phyloP scores from a whole-genome alignment of 2,888 invertebrate species.

The Lamellibrachia columna region DNA sequence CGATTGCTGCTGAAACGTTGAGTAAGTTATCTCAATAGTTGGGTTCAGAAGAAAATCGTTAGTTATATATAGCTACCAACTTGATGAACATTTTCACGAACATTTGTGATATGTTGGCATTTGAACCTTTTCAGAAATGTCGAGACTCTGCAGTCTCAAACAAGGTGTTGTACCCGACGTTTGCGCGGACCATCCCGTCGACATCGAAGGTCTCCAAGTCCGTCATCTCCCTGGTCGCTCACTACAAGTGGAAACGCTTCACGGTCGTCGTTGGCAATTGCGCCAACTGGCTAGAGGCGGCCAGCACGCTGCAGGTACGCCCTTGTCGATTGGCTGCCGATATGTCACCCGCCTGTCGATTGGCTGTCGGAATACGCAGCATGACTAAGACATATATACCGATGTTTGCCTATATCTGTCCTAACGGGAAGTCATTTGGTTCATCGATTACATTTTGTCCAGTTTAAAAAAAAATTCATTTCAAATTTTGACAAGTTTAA shows the following conservation, averaged over 20 bases:
- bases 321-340: not conserved
- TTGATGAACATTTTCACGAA: no score
- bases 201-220: constrained; percentile 35
- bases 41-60: no score
- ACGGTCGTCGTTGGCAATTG: constrained; percentile 29
- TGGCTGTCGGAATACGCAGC: not conserved
- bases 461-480: not conserved
- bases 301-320: constrained; percentile 22
- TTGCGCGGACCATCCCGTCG: constrained; percentile 38
- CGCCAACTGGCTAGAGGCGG: constrained; percentile 32
- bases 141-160: constrained; percentile 33
- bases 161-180: constrained; percentile 33
- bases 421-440: not conserved
- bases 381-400: not conserved
- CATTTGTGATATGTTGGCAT: not conserved
- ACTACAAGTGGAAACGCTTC: constrained; percentile 32
- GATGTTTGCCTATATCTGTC: not conserved
- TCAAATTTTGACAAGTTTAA: not conserved
- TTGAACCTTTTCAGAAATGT: constrained; percentile 33
- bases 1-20: no score
- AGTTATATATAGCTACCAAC: no score
- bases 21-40: no score
- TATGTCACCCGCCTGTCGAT: not conserved
- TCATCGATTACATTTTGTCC: not conserved
- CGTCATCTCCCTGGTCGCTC: constrained; percentile 30